Conservation (phyloP, 2,888 invertebrate species). For the Drosophila niveifrons region DNA sequence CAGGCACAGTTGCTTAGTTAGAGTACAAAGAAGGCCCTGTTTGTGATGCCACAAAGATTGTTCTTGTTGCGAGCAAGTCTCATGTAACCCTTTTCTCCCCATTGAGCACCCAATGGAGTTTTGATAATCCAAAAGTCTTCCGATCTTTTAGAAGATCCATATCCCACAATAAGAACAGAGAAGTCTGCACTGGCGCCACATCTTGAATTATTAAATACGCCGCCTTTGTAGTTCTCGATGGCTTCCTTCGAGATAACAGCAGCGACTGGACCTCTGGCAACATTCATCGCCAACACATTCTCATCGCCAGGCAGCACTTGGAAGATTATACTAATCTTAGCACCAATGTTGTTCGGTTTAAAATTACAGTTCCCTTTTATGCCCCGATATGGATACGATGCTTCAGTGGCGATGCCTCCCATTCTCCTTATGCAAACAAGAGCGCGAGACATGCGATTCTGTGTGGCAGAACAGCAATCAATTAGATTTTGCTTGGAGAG, state of each 20-base stretch:
- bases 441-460: neutral
- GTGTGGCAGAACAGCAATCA: constrained; percentile 8
- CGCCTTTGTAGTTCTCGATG: constrained; percentile 19
- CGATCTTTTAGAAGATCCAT: constrained; percentile 13
- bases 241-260: constrained; percentile 27
- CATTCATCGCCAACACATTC: constrained; percentile 1
- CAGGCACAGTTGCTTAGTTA: neutral
- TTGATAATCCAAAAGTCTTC: constrained; percentile 48
- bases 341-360: neutral
- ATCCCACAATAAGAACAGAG: constrained; percentile 45
- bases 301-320: constrained; percentile 20
- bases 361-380: neutral
- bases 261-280: constrained; percentile 34
- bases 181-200: constrained; percentile 20
- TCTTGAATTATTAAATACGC: constrained; percentile 4
- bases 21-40: constrained; percentile 27
- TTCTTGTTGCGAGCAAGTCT: constrained; percentile 39
- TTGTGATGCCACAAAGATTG: constrained; percentile 42
- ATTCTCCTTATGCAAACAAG: constrained; percentile 3
- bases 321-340: neutral
- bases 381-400: constrained; percentile 38
- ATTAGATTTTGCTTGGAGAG: constrained; percentile 48
- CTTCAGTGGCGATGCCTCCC: constrained; percentile 32
- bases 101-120: constrained; percentile 20
- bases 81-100: constrained; percentile 39